These are phyloP conservation scores for Drosophila atripex DNA, from an alignment of 2,888 invertebrate species.

Conservation along the genomic window DNA sequence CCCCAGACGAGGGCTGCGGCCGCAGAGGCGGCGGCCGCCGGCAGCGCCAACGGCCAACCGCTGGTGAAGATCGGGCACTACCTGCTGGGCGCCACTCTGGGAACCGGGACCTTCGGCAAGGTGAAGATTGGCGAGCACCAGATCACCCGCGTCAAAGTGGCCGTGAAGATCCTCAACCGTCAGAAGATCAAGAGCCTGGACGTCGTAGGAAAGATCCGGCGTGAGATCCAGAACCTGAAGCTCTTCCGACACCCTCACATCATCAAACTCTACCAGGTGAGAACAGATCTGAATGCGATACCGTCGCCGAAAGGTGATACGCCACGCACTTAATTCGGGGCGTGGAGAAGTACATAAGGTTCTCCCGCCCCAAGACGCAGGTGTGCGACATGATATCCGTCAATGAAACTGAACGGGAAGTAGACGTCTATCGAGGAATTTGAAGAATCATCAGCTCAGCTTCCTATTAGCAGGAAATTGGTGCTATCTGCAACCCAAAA, in stretches of 20 bases:
- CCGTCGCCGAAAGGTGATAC: no score
- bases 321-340: not conserved
- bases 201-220: conserved; percentile 99
- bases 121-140: conserved; percentile 99
- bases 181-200: conserved; percentile 99
- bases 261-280: conserved; percentile 95
- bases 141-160: conserved; percentile 98
- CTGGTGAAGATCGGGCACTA: conserved; percentile 98
- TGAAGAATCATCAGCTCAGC: not conserved
- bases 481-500: not conserved
- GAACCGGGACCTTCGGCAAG: conserved; percentile 99
- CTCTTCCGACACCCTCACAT: conserved; percentile 99
- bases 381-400: not conserved
- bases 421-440: not conserved
- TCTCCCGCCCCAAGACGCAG: not conserved
- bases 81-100: conserved; percentile 92
- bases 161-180: conserved; percentile 98
- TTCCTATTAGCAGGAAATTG: not conserved
- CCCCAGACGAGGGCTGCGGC: conserved; percentile 78
- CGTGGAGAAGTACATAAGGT: not conserved
- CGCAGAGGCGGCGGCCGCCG: conserved; percentile 74
- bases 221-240: conserved; percentile 99
- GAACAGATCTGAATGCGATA: conserved; percentile 30
- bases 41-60: conserved; percentile 86
- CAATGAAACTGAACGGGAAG: not conserved